A percentile compares a stretch with the other conserved stretches of the same genome.
phyloP scores from a whole-genome alignment of 2,113 vertebrate species.

The Anoura caudifer region DNA sequence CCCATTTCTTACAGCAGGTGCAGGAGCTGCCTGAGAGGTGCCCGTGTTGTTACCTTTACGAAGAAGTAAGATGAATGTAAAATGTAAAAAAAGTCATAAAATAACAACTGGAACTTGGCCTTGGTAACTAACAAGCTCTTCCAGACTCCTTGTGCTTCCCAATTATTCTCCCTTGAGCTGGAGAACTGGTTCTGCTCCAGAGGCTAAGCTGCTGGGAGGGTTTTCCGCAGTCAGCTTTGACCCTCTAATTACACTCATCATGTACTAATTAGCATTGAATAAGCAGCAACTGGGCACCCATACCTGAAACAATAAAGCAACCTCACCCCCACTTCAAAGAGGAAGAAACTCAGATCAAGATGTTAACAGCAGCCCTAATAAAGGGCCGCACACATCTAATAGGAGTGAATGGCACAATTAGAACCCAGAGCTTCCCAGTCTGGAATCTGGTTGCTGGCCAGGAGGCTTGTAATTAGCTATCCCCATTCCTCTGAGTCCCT shows the following conservation, averaged over 20 bases:
- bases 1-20: not conserved
- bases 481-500: not conserved
- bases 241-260: constrained; percentile 61
- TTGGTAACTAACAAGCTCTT: not conserved
- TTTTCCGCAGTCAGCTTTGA: not conserved
- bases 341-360: constrained; percentile 45
- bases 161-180: not conserved
- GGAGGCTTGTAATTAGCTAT: not conserved
- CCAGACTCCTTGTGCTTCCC: not conserved
- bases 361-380: not conserved
- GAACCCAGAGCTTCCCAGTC: constrained; percentile 13
- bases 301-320: constrained; percentile 38
- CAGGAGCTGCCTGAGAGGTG: not conserved
- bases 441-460: not conserved
- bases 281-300: not conserved
- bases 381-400: not conserved
- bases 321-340: constrained; percentile 62
- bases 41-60: fast-evolving
- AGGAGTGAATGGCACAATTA: not conserved
- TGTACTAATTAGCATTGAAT: constrained; percentile 71
- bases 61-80: not conserved
- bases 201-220: not conserved
- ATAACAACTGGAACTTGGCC: not conserved
- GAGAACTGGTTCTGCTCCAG: not conserved
- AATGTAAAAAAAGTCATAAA: not conserved